Conservation (phyloP, 2,888 invertebrate species). For the Andrena haemorrhoa region DNA sequence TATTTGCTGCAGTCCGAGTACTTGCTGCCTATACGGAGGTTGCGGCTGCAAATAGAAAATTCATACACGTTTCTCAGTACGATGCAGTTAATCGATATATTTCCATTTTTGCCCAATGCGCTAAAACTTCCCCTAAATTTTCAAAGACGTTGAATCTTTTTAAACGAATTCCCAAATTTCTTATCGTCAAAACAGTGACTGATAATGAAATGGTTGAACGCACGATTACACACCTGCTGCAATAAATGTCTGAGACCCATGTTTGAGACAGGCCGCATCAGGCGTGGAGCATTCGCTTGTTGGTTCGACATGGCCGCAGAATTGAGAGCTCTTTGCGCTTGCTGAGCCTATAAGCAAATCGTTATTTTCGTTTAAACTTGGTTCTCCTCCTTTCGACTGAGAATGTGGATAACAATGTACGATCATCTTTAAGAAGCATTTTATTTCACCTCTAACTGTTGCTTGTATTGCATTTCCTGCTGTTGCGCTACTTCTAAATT, state of each 20-base stretch:
- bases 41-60: conserved; percentile 85
- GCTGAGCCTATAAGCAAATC: conserved; percentile 79
- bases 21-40: conserved; percentile 89
- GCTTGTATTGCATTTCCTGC: conserved; percentile 92
- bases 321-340: conserved; percentile 82
- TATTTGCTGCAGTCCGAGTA: conserved; percentile 87
- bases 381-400: background rate
- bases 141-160: background rate
- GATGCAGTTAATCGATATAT: too few relatives aligned
- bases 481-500: conserved; percentile 91
- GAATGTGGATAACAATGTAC: conserved; percentile 14
- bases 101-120: too few relatives aligned
- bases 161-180: background rate
- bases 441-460: conserved; percentile 88
- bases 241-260: conserved; percentile 92
- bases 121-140: too few relatives aligned
- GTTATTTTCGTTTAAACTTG: background rate
- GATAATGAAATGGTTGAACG: background rate
- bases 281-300: conserved; percentile 87
- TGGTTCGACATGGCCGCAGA: conserved; percentile 82
- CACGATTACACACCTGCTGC: conserved; percentile 88
- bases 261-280: conserved; percentile 92
- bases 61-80: background rate
- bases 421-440: conserved; percentile 58
- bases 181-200: background rate